Conservation (phyloP, 2,797 vertebrate genomes). For the Schizopygopsis pylzovi region DNA sequence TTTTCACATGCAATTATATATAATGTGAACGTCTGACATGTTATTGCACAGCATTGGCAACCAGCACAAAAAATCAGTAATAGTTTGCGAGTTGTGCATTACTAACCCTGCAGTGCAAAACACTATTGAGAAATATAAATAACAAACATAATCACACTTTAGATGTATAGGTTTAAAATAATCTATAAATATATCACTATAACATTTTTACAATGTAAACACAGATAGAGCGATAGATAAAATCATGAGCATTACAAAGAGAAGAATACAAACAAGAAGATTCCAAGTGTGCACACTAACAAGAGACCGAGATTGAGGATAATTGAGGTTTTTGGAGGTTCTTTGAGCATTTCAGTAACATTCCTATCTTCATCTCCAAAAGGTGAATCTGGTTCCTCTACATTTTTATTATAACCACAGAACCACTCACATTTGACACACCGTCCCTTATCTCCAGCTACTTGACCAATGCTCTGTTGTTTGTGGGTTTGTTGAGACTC, state of each 20-base stretch:
- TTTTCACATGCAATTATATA: not conserved
- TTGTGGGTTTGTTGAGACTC: conserved; percentile 79
- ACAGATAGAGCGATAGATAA: not conserved
- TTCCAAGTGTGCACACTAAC: conserved; percentile 81
- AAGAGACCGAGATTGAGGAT: conserved; percentile 82
- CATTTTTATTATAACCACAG: conserved; percentile 81
- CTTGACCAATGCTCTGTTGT: conserved; percentile 74
- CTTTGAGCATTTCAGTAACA: conserved; percentile 83
- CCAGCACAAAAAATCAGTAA: not conserved
- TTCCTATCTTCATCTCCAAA: conserved; percentile 78
- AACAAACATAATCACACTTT: not conserved
- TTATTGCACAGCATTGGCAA: not conserved
- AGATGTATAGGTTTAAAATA: not conserved
- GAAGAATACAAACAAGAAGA: conserved; percentile 88
- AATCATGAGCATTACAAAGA: conserved; percentile 72
- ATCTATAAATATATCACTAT: not conserved
- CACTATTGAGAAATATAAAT: not conserved
- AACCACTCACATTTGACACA: conserved; percentile 82
- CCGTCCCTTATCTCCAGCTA: conserved; percentile 42
- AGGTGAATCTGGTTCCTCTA: conserved; percentile 70
- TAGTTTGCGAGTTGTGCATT: conserved; percentile 1
- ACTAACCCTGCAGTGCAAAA: not conserved
- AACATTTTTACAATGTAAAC: not conserved
- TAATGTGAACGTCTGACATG: not conserved
- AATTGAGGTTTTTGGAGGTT: conserved; percentile 79